Conservation (phyloP, 2,888 invertebrate species). For the Metopia argyrocephala region DNA sequence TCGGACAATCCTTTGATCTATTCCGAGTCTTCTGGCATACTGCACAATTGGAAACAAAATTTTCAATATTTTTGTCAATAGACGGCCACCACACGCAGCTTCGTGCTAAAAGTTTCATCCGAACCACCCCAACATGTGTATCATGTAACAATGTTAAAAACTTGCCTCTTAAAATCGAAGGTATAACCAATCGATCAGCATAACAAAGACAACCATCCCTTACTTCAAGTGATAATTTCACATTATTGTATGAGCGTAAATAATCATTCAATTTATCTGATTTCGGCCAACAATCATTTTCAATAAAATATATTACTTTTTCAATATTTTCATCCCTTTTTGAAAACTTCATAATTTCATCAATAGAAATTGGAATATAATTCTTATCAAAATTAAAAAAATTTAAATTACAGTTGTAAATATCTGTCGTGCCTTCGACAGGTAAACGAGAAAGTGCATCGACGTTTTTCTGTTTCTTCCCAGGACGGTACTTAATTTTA, state of each 20-base stretch:
- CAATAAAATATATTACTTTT: neutral
- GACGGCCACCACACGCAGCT: conserved; percentile 44
- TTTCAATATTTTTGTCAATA: conserved; percentile 48
- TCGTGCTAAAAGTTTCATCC: conserved; percentile 34
- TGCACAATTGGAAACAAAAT: conserved; percentile 4
- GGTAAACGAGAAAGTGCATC: too few species aligned
- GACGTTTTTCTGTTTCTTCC: too few species aligned
- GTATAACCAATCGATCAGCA: conserved; percentile 42
- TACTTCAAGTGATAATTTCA: conserved; percentile 12
- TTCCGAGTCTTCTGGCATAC: conserved; percentile 15
- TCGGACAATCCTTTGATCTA: conserved; percentile 29
- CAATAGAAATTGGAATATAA: too few species aligned
- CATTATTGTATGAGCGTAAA: conserved; percentile 3
- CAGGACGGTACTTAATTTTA: too few species aligned
- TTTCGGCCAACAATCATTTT: neutral
- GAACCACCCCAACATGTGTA: conserved; percentile 39
- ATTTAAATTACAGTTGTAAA: too few species aligned
- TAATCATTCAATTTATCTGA: neutral
- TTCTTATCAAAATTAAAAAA: too few species aligned
- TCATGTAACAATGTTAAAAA: conserved; percentile 33
- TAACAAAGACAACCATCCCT: conserved; percentile 31
- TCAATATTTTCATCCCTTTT: too few species aligned
- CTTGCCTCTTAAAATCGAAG: conserved; percentile 13
- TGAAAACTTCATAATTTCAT: too few species aligned
- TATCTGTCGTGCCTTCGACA: too few species aligned